Evolutionary conservation across 2,797 vertebrate genomes (phyloP), one percentile per base, ranked within the genome.

Genomic region (Salmo trutta): DNA sequence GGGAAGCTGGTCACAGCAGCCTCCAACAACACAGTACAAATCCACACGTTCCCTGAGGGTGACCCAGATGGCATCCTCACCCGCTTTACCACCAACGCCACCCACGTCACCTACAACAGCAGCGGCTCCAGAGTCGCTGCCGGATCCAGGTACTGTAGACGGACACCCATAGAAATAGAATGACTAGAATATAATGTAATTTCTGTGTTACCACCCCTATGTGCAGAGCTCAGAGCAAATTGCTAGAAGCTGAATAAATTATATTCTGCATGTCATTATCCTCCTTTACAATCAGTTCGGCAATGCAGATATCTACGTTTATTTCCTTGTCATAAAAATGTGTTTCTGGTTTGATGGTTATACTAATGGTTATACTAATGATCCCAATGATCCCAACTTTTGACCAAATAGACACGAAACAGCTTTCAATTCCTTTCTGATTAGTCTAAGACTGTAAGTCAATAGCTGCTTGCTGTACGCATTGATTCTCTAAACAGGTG

Each of bases 41-140:
- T 97, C 27, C 96, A 99, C 87, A 97, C 97, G 0, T 99, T 98
- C 77, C 98, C 98, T 0, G 96, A 97, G 0, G 98, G 98, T 4
- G 92, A 93, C 71, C 97, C 97, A 0, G 97, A 99, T 65, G 98
- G 98, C 31, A 97, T 99, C 86, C 89, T 99, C 75, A 99, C 98
- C 4, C 96, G 98, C 27, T 99, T 99, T 90, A 99, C 98, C 74
- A 95, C 91, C 77, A 96, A 94, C 29, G 97, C 95, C 84, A 98
- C 96, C 64, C 98, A 99, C 0, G 94, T 99, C 33, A 56, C 94
- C 83, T 99, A 99, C 65, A 99, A 94, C 77, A 75, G 71, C 1
- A 93, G 88, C 0, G 97, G 97, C 19, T 90, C 93, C 3, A 94
- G 86, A 79, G 89, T 98, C 0, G 98, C 97, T n/a, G 98, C 96